Percentiles rank a stretch among this genome's conserved stretches.
phyloP scores from a whole-genome alignment of 2,113 vertebrate genomes.

The Mirza zaza region DNA sequence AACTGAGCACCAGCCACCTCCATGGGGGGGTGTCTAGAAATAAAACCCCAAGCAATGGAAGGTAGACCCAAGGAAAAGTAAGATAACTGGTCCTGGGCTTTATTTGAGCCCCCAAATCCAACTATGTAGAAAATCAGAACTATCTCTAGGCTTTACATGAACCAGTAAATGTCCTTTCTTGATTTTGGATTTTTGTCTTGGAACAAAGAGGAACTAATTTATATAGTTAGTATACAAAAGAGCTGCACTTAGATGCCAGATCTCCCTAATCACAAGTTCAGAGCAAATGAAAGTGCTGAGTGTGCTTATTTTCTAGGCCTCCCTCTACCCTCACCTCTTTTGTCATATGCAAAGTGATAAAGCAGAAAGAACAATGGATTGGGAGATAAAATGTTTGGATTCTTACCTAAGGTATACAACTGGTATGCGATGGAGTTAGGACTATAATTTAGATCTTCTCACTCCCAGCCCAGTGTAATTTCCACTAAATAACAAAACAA shows the following conservation, averaged over 20 bases:
- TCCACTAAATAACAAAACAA: not conserved
- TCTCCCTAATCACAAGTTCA: not conserved
- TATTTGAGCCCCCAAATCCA: not conserved
- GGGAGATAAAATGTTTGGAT: not conserved
- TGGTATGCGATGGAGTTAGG: not conserved
- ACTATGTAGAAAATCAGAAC: not conserved
- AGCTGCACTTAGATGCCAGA: not conserved
- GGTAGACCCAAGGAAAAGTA: not conserved
- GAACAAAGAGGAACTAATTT: not conserved
- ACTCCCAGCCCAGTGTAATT: not conserved
- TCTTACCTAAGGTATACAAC: not conserved
- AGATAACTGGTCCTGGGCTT: not conserved
- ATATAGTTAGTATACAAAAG: not conserved
- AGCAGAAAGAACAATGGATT: not conserved
- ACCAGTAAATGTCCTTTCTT: not conserved
- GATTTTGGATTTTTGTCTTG: not conserved
- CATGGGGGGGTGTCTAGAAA: not conserved
- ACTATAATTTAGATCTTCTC: not conserved
- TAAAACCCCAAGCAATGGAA: not conserved
- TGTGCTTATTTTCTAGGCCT: not conserved
- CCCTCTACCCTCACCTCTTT: not conserved
- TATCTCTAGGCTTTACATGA: not conserved
- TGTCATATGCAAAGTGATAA: not conserved
- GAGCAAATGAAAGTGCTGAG: not conserved
- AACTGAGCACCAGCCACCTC: not conserved